These are phyloP conservation scores for Macropis europaea DNA, from an alignment of 2,888 invertebrate genomes.

Conservation along the genomic window DNA sequence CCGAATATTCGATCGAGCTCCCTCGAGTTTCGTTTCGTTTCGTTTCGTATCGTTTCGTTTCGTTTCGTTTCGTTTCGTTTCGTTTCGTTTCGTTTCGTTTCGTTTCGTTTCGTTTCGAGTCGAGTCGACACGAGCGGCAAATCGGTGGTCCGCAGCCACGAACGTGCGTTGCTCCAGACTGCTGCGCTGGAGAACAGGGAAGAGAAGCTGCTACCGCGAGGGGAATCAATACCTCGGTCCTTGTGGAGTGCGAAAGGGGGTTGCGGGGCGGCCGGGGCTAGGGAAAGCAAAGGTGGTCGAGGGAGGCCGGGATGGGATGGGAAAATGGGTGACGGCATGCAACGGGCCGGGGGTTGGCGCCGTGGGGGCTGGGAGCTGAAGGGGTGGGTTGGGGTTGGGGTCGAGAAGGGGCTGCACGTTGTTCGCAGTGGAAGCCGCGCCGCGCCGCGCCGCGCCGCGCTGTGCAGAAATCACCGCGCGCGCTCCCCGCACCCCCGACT, in stretches of 20 bases:
- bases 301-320: conserved; percentile 41
- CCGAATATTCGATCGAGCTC: conserved; percentile 6
- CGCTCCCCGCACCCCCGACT: too few species aligned
- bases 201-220: conserved; percentile 72
- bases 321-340: conserved; percentile 38
- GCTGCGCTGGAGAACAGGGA: conserved; percentile 73
- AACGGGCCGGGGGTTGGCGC: conserved; percentile 57
- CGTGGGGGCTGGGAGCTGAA: conserved; percentile 9
- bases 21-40: neutral
- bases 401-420: neutral
- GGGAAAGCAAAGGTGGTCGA: conserved; percentile 1
- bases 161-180: conserved; percentile 75
- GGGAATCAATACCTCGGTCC: conserved; percentile 76
- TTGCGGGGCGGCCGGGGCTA: conserved; percentile 7
- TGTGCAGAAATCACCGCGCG: too few species aligned
- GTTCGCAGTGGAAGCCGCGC: too few species aligned
- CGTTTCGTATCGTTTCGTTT: too few species aligned
- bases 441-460: too few species aligned
- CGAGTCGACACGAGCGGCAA: conserved; percentile 31
- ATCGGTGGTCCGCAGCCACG: conserved; percentile 65
- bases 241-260: conserved; percentile 54
- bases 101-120: too few species aligned
- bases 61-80: too few species aligned
- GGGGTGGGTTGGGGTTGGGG: neutral
- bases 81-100: too few species aligned